Percentiles rank a stretch among this genome's conserved stretches.
Conservation (phyloP, 2,797 vertebrate genomes). For the Ctenopoma multispine region DNA sequence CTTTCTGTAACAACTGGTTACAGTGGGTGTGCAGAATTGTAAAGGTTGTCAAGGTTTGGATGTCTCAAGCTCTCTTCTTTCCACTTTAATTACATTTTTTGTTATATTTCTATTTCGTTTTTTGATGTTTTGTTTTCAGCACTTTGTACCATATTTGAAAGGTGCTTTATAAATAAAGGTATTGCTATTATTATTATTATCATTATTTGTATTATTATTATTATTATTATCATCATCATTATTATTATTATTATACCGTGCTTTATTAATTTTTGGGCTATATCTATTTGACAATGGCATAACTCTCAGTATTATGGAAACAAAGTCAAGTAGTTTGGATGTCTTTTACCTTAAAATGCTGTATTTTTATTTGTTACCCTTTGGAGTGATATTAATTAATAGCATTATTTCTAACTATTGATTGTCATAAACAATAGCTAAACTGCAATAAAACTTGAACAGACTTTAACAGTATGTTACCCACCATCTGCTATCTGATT, state of each 20-base stretch:
- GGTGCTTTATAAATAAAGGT: too few species aligned
- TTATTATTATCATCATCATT: too few species aligned
- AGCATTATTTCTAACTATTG: neutral
- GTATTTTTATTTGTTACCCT: neutral
- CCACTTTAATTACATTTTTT: too few species aligned
- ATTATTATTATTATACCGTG: too few species aligned
- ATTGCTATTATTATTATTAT: too few species aligned
- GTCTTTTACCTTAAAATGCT: neutral
- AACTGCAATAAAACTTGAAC: constrained; percentile 11
- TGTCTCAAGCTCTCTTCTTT: neutral
- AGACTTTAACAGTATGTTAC: constrained; percentile 31
- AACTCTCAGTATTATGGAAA: neutral
- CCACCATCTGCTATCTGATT: constrained; percentile 28
- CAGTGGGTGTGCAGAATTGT: neutral
- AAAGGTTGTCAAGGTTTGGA: constrained; percentile 1
- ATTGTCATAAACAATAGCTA: constrained; percentile 6
- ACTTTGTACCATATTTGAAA: too few species aligned
- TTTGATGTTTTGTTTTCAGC: too few species aligned
- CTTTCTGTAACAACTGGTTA: constrained; percentile 4
- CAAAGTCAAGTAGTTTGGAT: neutral
- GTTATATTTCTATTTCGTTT: too few species aligned
- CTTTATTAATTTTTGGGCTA: neutral
- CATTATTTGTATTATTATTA: too few species aligned
- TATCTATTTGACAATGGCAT: neutral
- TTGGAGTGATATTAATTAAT: neutral